Base-by-base conservation (phyloP, 2,113 vertebrate genomes). In the Datnioides undecimradiatus region DNA sequence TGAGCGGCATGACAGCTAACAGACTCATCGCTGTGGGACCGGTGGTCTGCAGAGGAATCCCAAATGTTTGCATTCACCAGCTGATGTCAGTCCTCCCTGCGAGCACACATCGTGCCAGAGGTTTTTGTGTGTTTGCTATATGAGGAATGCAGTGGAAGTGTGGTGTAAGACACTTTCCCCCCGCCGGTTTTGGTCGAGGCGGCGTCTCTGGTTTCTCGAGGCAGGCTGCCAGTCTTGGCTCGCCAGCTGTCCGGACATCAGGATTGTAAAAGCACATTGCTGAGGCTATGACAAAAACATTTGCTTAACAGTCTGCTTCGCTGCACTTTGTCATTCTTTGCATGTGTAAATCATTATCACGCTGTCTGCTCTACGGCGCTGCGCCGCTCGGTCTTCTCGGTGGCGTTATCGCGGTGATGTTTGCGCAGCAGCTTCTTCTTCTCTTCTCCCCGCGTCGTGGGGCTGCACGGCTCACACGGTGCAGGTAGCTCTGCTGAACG, bases 161-260 rank as follows among this genome's bases (percentile, higher is more conserved):
- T 68, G 73, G 68, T 55, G 60, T 36, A 57, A 69, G 60, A 88
- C 63, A 10, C 75, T 82, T 85, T 63, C 38, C 72, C n/a, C 64
- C 80, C 23, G 9, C 62, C 31, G 88, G 74, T 80, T n/a, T 79
- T 17, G 49, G 76, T 78, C 6, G 38, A 83, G 84, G 64, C 74
- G 38, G 81, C 72, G 73, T 72, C 83, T 87, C 82, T 85, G 76
- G 78, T 90, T 90, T 82, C 79, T 80, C 81, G 51, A 46, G 91
- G 86, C 76, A 41, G 65, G 41, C 73, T 75, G 90, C 86, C 91
- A 88, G 81, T 70, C 62, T 76, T 45, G 54, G 66, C 90, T 83
- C 76, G 10, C 76, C 90, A 90, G 86, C 88, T 90, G 85, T 80
- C 67, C 25, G 65, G 78, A 90, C 84, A 62, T 73, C 78, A 81